These are phyloP conservation scores for Pollicipes pollicipes DNA, from an alignment of 1,140 invertebrate species.

Conservation along the genomic window DNA sequence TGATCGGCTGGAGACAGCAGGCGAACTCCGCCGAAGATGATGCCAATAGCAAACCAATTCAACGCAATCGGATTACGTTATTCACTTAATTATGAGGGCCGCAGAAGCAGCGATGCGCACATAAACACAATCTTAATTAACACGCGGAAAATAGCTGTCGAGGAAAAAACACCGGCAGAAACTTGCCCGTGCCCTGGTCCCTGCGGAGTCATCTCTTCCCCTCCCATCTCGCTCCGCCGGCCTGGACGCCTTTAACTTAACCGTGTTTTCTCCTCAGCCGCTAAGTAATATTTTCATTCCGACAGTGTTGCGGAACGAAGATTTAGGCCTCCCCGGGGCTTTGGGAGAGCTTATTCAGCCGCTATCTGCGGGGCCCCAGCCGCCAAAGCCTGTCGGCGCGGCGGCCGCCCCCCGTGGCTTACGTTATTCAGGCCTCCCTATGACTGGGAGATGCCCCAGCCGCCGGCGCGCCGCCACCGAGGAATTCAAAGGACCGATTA, in stretches of 20 bases:
- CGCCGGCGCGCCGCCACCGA: too few relatives aligned
- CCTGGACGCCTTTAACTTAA: not conserved
- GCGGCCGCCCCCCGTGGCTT: too few relatives aligned
- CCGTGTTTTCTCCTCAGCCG: not conserved
- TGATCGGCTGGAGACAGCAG: too few relatives aligned
- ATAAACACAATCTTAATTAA: not conserved
- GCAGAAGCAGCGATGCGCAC: not conserved
- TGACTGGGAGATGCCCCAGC: too few relatives aligned
- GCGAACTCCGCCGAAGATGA: too few relatives aligned
- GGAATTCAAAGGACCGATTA: too few relatives aligned
- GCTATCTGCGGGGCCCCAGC: not conserved
- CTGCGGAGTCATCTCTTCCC: not conserved
- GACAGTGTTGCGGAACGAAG: slow-evolving; percentile 1
- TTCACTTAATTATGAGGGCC: not conserved
- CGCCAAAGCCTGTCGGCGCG: too few relatives aligned
- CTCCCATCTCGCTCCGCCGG: not conserved
- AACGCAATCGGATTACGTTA: too few relatives aligned
- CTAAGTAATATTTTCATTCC: slow-evolving; percentile 2
- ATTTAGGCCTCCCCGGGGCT: not conserved
- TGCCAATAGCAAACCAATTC: too few relatives aligned
- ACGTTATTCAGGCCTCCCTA: too few relatives aligned
- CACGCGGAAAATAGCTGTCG: not conserved
- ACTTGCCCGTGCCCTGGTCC: not conserved
- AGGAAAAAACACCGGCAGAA: not conserved
- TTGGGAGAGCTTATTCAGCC: not conserved